phyloP scores from a whole-genome alignment of 2,888 invertebrate genomes.

The Furcula furcula region DNA sequence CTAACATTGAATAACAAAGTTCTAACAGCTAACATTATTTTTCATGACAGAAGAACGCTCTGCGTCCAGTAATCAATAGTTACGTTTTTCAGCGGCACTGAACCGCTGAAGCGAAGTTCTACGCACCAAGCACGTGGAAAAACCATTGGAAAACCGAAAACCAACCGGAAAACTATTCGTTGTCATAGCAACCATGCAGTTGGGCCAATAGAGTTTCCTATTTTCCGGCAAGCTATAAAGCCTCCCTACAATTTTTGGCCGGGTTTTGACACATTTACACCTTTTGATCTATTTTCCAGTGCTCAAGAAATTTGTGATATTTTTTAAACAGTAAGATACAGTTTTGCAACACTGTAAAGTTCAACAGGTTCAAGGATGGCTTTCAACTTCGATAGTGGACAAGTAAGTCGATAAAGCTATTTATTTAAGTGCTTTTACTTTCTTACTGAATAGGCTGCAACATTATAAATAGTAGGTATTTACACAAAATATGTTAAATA shows the following conservation, averaged over 20 bases:
- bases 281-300: conserved; percentile 24
- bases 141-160: too few species aligned
- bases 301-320: conserved; percentile 44
- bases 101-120: conserved; percentile 16
- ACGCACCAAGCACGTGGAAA: conserved; percentile 24
- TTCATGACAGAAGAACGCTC: background rate
- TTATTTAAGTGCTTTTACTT: too few species aligned
- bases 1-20: conserved; percentile 2
- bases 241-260: conserved; percentile 36
- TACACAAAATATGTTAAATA: too few species aligned
- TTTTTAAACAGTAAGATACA: conserved; percentile 37
- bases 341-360: conserved; percentile 29
- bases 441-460: too few species aligned
- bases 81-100: conserved; percentile 13
- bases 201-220: conserved; percentile 66
- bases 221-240: conserved; percentile 41
- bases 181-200: conserved; percentile 58
- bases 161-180: conserved; percentile 33
- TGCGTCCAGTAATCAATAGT: conserved; percentile 13
- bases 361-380: conserved; percentile 47
- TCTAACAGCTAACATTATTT: background rate
- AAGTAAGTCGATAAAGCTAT: too few species aligned
- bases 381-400: conserved; percentile 71
- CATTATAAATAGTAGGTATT: too few species aligned
- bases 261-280: conserved; percentile 34